phyloP scores from a whole-genome alignment of 2,113 vertebrate genomes.

The Corvus cornix region DNA sequence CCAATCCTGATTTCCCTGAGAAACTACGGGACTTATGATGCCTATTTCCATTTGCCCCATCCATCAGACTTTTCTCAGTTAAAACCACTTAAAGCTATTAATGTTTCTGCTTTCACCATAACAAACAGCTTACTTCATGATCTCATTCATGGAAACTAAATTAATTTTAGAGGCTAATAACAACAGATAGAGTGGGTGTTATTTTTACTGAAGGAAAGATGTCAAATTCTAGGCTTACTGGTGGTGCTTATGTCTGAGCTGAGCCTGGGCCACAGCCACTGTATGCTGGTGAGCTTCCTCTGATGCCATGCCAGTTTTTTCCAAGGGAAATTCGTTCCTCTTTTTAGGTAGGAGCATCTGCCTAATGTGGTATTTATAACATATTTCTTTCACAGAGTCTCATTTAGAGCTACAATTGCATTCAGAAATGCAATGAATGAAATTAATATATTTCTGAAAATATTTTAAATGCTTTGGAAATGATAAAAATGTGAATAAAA shows the following conservation, averaged over 20 bases:
- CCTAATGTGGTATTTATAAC: neutral
- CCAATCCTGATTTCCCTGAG: neutral
- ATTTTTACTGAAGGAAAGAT: neutral
- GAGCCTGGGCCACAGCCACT: neutral
- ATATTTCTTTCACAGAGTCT: neutral
- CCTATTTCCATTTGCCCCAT: neutral
- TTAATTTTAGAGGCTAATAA: conserved; percentile 15
- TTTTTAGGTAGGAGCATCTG: neutral
- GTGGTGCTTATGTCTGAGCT: neutral
- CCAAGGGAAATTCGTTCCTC: neutral
- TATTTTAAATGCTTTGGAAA: neutral
- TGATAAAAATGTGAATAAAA: neutral
- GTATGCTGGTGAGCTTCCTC: neutral
- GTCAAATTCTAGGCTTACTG: neutral
- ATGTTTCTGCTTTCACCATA: conserved; percentile 5
- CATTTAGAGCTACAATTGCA: neutral
- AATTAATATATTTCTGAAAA: neutral
- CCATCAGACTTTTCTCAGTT: neutral
- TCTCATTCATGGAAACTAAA: neutral
- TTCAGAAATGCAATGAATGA: neutral
- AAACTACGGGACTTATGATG: neutral
- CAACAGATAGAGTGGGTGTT: neutral
- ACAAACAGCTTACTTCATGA: neutral
- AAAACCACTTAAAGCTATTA: conserved; percentile 7
- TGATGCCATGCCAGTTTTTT: neutral